phyloP scores from a whole-genome alignment of 2,113 vertebrate genomes.

The Carassius carassius region DNA sequence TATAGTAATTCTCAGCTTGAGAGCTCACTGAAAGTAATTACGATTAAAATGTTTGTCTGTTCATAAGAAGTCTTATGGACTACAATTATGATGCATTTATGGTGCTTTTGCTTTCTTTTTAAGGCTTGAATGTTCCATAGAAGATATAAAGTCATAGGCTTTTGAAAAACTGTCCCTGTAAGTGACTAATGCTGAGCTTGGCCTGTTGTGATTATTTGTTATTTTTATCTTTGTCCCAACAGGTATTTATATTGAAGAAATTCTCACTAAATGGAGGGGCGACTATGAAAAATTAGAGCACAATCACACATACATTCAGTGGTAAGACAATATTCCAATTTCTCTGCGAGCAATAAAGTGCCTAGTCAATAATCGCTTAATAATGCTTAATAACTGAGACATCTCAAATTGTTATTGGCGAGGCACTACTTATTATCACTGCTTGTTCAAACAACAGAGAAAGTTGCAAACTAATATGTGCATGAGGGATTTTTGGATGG shows the following conservation, averaged over 20 bases:
- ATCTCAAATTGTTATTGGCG: not conserved
- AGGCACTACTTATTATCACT: not conserved
- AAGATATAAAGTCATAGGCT: not conserved
- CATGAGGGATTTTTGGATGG: slow-evolving; percentile 2
- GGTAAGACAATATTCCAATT: slow-evolving; percentile 76
- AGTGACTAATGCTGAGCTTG: not conserved
- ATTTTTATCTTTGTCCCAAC: slow-evolving; percentile 37
- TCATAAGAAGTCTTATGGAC: not conserved
- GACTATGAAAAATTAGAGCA: slow-evolving; percentile 98
- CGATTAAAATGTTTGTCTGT: not conserved
- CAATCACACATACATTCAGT: slow-evolving; percentile 98
- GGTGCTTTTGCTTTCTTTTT: not conserved
- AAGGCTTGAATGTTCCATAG: not conserved
- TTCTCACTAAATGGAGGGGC: slow-evolving; percentile 94
- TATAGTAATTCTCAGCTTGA: not conserved
- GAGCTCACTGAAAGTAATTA: not conserved
- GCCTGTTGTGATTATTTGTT: slow-evolving; percentile 6
- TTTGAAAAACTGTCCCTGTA: not conserved
- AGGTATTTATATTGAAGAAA: slow-evolving; percentile 98
- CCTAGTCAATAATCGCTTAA: not conserved
- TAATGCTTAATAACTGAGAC: not conserved
- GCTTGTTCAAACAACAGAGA: not conserved
- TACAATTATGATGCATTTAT: not conserved
- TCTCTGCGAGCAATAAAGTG: not conserved
- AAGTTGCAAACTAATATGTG: not conserved